These are phyloP conservation scores for Spodoptera littoralis DNA, from an alignment of 2,888 invertebrate genomes.

Conservation along the genomic window DNA sequence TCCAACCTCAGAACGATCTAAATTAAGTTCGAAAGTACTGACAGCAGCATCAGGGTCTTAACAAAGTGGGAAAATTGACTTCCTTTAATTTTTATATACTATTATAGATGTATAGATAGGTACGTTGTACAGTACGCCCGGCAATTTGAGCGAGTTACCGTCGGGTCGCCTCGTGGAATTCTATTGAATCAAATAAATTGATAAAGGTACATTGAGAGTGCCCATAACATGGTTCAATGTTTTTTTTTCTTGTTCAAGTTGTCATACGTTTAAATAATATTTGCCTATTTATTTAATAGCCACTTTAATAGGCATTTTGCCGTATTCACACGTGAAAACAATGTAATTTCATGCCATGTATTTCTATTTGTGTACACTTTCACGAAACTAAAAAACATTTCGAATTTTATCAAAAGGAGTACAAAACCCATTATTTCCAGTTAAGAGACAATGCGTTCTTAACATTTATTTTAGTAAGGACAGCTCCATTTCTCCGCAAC, in stretches of 20 bases:
- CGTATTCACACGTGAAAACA: background rate
- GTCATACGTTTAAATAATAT: constrained; percentile 1
- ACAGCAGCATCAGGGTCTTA: constrained; percentile 54
- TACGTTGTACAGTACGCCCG: constrained; percentile 69
- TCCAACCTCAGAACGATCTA: constrained; percentile 62
- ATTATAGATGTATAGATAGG: constrained; percentile 40
- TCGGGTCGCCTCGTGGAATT: constrained; percentile 59
- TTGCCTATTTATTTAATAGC: too few species aligned
- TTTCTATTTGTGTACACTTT: constrained; percentile 1
- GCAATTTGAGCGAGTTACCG: constrained; percentile 76
- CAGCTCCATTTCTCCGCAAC: constrained; percentile 66
- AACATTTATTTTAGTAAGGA: constrained; percentile 62
- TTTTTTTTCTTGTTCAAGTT: constrained; percentile 12
- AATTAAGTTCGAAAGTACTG: constrained; percentile 66
- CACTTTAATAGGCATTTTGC: too few species aligned
- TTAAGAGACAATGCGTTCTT: constrained; percentile 50
- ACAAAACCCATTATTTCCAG: constrained; percentile 40
- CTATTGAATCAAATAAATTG: constrained; percentile 73
- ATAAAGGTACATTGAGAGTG: constrained; percentile 55
- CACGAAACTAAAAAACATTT: constrained; percentile 12
- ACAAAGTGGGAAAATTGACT: constrained; percentile 74
- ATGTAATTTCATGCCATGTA: constrained; percentile 14
- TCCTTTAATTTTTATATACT: constrained; percentile 69
- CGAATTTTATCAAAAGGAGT: constrained; percentile 36
- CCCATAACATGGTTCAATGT: constrained; percentile 35